phyloP scores from a whole-genome alignment of 2,797 vertebrate genomes.

The Lateolabrax maculatus region DNA sequence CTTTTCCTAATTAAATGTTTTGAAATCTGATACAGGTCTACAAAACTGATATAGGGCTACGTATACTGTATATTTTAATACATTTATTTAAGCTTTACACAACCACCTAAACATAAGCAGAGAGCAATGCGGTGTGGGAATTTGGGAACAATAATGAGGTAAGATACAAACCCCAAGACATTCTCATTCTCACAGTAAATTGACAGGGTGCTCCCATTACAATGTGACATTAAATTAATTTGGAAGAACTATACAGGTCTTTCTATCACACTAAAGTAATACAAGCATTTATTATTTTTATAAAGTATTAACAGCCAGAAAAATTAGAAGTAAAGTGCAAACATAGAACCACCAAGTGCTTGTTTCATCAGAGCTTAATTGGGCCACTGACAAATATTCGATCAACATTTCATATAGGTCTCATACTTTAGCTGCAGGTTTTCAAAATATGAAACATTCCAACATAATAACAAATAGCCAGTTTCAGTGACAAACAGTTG shows the following conservation, averaged over 20 bases:
- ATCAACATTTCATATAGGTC: neutral
- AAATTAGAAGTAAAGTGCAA: neutral
- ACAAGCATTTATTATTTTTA: neutral
- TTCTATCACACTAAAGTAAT: constrained; percentile 4
- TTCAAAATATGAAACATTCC: neutral
- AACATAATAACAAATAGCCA: neutral
- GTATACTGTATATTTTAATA: neutral
- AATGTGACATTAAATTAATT: constrained; percentile 1
- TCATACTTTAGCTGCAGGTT: neutral
- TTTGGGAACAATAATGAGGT: constrained; percentile 19
- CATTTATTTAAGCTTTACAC: constrained; percentile 9
- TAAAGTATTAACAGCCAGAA: neutral
- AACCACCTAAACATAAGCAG: neutral
- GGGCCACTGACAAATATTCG: neutral
- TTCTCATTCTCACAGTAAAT: constrained; percentile 14
- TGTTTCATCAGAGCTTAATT: neutral
- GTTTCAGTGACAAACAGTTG: neutral
- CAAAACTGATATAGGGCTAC: constrained; percentile 2
- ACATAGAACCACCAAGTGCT: neutral
- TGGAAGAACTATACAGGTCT: neutral
- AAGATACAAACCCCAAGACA: constrained; percentile 1
- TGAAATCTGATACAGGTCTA: constrained; percentile 6
- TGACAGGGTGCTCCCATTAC: neutral
- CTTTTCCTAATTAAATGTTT: constrained; percentile 7
- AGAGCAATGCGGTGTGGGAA: neutral